phyloP scores from a whole-genome alignment of 1,140 invertebrate species.

The Drosophila ogumai region DNA sequence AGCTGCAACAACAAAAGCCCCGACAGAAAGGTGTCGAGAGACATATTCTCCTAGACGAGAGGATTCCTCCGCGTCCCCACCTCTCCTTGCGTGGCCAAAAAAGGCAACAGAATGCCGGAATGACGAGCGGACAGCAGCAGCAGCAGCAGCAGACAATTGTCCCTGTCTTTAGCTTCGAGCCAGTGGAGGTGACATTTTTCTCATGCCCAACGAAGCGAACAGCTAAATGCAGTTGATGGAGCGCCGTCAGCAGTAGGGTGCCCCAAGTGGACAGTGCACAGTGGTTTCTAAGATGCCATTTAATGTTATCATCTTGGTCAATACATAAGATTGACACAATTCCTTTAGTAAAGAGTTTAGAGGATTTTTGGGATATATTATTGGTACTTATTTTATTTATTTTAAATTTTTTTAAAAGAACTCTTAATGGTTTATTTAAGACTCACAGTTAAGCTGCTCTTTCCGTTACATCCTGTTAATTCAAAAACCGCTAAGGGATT shows the following conservation, averaged over 20 bases:
- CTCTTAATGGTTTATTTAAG: too few relatives aligned
- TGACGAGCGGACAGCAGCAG: constrained; percentile 26
- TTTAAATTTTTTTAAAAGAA: too few relatives aligned
- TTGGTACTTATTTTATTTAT: neutral
- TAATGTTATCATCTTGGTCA: too few relatives aligned
- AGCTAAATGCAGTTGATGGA: constrained; percentile 57
- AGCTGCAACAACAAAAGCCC: constrained; percentile 31
- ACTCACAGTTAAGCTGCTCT: too few relatives aligned
- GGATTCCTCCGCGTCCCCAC: neutral
- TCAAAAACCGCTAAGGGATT: too few relatives aligned
- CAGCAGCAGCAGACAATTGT: constrained; percentile 42
- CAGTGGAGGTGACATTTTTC: constrained; percentile 73
- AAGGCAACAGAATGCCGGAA: constrained; percentile 38
- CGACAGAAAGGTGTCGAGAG: constrained; percentile 68
- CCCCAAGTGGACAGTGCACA: constrained; percentile 12
- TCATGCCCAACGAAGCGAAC: constrained; percentile 68
- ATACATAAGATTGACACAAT: neutral
- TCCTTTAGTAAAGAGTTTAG: too few relatives aligned
- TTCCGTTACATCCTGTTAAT: too few relatives aligned
- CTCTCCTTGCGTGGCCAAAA: constrained; percentile 19
- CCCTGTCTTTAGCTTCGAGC: constrained; percentile 24
- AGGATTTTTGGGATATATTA: too few relatives aligned
- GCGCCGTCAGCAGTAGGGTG: constrained; percentile 37
- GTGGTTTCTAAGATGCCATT: too few relatives aligned
- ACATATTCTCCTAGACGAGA: constrained; percentile 57